Percentiles rank a stretch among this genome's conserved stretches.
Conservation (phyloP, 2,113 vertebrate genomes). For the Stomatorhinus ivindoensis region DNA sequence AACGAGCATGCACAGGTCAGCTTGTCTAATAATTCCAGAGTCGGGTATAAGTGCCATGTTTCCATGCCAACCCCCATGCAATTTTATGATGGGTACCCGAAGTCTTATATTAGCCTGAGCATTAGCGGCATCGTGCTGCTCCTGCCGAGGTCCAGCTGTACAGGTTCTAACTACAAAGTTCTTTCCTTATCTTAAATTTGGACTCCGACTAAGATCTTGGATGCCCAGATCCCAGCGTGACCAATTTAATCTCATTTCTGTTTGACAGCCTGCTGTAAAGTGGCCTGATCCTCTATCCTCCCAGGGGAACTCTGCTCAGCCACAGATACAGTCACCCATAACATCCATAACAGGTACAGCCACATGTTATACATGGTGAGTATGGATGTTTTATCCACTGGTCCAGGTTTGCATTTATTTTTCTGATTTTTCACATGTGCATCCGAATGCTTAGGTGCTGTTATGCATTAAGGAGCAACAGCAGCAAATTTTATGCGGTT, state of each 20-base stretch:
- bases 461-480: not conserved
- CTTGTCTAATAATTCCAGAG: not conserved
- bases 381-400: not conserved
- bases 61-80: not conserved
- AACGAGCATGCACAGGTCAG: not conserved
- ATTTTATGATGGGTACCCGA: not conserved
- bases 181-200: conserved; percentile 1
- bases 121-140: not conserved
- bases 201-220: not conserved
- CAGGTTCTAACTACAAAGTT: not conserved
- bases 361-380: not conserved
- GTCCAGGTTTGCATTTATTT: not conserved
- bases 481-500: not conserved
- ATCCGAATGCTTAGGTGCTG: not conserved
- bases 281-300: not conserved
- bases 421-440: not conserved
- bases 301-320: not conserved
- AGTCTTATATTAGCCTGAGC: not conserved
- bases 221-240: not conserved
- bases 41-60: not conserved
- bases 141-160: not conserved
- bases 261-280: not conserved
- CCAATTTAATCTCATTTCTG: not conserved
- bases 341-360: no score
- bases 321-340: not conserved